Conservation (phyloP, 2,797 vertebrate species). For the Cossypha niveicapilla region DNA sequence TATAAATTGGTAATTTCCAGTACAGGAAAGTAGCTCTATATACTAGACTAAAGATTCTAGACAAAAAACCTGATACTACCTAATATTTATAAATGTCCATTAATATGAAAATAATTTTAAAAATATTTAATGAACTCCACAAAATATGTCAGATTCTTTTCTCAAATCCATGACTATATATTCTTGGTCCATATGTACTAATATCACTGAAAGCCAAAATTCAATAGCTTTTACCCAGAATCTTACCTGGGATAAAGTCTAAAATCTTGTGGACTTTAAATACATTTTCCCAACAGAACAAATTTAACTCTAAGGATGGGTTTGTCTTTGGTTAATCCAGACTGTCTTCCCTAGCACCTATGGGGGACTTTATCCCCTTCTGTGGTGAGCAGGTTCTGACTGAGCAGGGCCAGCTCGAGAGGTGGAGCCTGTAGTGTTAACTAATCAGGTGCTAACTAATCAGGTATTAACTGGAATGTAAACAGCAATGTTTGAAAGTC, state of each 20-base stretch:
- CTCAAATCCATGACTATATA: not conserved
- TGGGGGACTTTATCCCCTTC: not conserved
- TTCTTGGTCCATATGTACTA: not conserved
- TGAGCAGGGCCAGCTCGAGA: fast-evolving
- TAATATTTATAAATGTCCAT: not conserved
- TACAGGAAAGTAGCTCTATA: not conserved
- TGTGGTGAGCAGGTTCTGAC: not conserved
- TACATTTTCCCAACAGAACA: not conserved
- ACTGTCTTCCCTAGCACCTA: not conserved
- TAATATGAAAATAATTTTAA: not conserved
- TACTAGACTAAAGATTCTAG: not conserved
- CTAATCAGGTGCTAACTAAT: not conserved
- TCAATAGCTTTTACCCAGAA: not conserved
- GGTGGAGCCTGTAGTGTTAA: not conserved
- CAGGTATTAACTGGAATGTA: not conserved
- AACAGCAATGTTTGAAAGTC: too few species aligned
- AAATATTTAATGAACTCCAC: not conserved
- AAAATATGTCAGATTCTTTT: not conserved
- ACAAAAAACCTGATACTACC: not conserved
- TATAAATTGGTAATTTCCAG: not conserved
- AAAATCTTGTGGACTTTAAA: not conserved
- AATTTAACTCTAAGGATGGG: not conserved
- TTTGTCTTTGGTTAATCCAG: not conserved
- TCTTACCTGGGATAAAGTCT: not conserved
- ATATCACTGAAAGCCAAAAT: not conserved